Conservation (phyloP, 2,888 invertebrate species). For the Odontomyia ornata region DNA sequence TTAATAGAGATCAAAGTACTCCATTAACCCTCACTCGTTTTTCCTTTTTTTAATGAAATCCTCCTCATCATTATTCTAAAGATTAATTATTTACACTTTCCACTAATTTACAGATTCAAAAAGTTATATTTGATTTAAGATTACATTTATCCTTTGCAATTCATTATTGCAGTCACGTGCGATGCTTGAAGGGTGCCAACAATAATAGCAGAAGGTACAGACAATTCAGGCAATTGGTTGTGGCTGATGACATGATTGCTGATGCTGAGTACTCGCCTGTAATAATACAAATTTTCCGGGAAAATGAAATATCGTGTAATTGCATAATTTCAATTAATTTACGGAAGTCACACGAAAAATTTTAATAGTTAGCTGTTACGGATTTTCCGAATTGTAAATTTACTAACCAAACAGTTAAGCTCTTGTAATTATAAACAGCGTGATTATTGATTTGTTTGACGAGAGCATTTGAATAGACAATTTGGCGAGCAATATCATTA, state of each 20-base stretch:
- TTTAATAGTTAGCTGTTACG: neutral
- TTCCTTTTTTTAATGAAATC: neutral
- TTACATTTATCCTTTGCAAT: neutral
- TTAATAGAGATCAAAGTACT: neutral
- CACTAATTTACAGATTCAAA: constrained; percentile 30
- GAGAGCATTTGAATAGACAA: too few relatives aligned
- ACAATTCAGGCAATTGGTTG: constrained; percentile 28
- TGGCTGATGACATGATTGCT: constrained; percentile 59
- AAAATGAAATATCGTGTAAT: constrained; percentile 30
- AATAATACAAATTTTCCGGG: constrained; percentile 45
- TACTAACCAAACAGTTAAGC: neutral
- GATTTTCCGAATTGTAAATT: neutral
- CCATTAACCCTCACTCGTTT: neutral
- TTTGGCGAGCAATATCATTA: too few relatives aligned
- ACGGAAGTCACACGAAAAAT: neutral
- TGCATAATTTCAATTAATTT: constrained; percentile 33
- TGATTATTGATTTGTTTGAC: too few relatives aligned
- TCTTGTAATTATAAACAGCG: too few relatives aligned
- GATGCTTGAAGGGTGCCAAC: constrained; percentile 4
- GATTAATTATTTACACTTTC: constrained; percentile 18
- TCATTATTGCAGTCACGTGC: constrained; percentile 35
- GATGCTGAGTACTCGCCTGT: constrained; percentile 64
- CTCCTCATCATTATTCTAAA: too few relatives aligned
- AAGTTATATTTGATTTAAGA: constrained; percentile 27
- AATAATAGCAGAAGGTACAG: neutral